These are phyloP conservation scores for Phocoena sinus DNA, from an alignment of 2,113 vertebrate genomes.

Conservation along the genomic window DNA sequence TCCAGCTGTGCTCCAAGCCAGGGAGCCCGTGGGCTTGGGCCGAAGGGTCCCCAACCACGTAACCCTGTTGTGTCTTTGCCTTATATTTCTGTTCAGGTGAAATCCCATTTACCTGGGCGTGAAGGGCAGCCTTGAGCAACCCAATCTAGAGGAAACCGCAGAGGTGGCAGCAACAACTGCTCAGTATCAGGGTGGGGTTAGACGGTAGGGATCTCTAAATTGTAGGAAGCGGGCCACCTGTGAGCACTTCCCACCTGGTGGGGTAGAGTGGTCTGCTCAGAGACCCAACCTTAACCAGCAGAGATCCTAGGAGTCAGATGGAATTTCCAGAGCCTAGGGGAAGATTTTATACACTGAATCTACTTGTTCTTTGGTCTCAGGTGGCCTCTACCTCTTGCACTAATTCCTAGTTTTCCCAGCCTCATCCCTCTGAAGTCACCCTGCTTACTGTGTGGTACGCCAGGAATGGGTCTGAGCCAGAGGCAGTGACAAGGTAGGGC, in stretches of 20 bases:
- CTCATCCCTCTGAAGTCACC: neutral
- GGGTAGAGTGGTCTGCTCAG: rapidly evolving
- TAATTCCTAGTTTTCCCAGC: neutral
- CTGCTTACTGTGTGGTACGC: neutral
- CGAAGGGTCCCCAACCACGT: neutral
- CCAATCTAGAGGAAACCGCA: too few species aligned
- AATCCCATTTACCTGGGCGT: neutral
- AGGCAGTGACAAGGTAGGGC: neutral
- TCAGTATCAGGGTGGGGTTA: neutral
- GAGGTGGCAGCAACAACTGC: neutral
- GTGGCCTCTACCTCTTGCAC: neutral
- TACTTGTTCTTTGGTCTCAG: neutral
- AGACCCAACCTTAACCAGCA: neutral
- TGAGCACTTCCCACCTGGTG: neutral
- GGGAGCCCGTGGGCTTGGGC: neutral
- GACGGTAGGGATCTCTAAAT: neutral
- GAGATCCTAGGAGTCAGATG: neutral
- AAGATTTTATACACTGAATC: neutral
- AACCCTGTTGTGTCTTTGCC: neutral
- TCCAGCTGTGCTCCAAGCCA: neutral
- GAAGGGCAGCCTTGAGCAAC: neutral
- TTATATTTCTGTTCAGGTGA: rapidly evolving
- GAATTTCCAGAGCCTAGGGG: neutral
- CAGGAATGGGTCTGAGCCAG: neutral
- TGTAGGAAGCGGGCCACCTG: neutral